A percentile compares a stretch with the other conserved stretches of the same genome.
Evolutionary conservation across 1,140 invertebrate species (phyloP).

Genomic region (Tetramorium alpestre): DNA sequence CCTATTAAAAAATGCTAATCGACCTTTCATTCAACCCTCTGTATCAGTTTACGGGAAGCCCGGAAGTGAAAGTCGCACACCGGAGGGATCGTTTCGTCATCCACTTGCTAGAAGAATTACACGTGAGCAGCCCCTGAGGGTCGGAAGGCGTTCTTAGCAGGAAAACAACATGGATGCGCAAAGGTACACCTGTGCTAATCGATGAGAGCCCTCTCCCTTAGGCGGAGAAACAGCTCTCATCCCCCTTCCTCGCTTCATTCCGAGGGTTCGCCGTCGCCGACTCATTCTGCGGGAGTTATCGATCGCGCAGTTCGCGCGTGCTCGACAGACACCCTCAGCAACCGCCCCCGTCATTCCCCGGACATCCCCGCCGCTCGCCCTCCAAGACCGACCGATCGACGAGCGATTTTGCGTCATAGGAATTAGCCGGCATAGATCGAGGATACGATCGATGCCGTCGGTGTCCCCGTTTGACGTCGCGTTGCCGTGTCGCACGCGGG

Average conservation of each 20-base stretch:
- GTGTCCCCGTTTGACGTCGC: slow-evolving; percentile 50
- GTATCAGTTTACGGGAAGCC: slow-evolving; percentile 22
- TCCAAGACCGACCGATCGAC: slow-evolving; percentile 61
- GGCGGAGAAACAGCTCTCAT: slow-evolving; percentile 7
- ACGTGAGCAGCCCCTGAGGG: not conserved
- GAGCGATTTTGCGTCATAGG: slow-evolving; percentile 69
- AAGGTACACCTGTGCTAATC: slow-evolving; percentile 58
- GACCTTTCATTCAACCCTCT: not conserved
- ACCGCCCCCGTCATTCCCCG: slow-evolving; percentile 29
- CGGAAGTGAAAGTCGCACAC: slow-evolving; percentile 15
- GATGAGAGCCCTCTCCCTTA: slow-evolving; percentile 43
- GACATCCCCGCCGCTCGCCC: not conserved
- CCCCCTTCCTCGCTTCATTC: slow-evolving; percentile 41
- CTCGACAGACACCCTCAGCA: slow-evolving; percentile 72
- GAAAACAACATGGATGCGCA: slow-evolving; percentile 40
- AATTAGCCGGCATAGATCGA: slow-evolving; percentile 68
- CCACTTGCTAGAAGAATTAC: slow-evolving; percentile 15
- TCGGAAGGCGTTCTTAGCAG: not conserved
- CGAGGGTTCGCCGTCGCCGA: slow-evolving; percentile 25
- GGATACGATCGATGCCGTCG: slow-evolving; percentile 51
- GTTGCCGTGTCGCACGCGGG: not conserved
- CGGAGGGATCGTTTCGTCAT: not conserved
- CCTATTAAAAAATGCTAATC: slow-evolving; percentile 17
- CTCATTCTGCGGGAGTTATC: slow-evolving; percentile 73
- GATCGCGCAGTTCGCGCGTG: slow-evolving; percentile 79